phyloP scores from a whole-genome alignment of 2,113 vertebrate species.

The Callospermophilus lateralis region DNA sequence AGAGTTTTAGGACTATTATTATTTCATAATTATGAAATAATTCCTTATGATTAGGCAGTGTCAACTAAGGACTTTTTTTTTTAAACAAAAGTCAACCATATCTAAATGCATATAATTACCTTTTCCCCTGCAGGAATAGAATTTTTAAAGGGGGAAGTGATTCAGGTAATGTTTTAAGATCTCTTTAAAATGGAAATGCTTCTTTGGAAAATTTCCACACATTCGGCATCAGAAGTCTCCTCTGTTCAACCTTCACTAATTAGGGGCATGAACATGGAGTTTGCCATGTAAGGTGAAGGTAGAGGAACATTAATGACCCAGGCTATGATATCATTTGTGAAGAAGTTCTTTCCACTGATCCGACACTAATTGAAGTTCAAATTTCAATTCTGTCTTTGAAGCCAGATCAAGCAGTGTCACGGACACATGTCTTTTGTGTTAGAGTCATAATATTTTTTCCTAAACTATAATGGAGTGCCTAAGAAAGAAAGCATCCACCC shows the following conservation, averaged over 20 bases:
- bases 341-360: conserved; percentile 81
- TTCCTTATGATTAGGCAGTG: conserved; percentile 64
- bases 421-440: conserved; percentile 80
- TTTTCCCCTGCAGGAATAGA: conserved; percentile 62
- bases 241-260: conserved; percentile 81
- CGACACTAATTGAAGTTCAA: conserved; percentile 80
- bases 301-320: conserved; percentile 79
- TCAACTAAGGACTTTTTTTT: conserved; percentile 70
- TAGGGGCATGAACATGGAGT: conserved; percentile 65
- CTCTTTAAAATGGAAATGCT: conserved; percentile 69
- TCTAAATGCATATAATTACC: conserved; percentile 72
- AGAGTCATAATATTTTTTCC: conserved; percentile 65
- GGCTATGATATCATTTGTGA: conserved; percentile 81
- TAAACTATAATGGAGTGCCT: conserved; percentile 73
- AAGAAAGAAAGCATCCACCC: conserved; percentile 52
- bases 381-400: conserved; percentile 86
- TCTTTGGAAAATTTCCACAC: conserved; percentile 73
- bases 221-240: conserved; percentile 78
- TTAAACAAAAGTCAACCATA: conserved; percentile 70
- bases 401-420: conserved; percentile 83
- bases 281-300: conserved; percentile 55
- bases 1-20: conserved; percentile 63
- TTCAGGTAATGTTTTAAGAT: conserved; percentile 73
- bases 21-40: conserved; percentile 78
- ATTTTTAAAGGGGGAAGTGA: conserved; percentile 69